phyloP scores from a whole-genome alignment of 2,888 invertebrate genomes.

The Sepiola atlantica region DNA sequence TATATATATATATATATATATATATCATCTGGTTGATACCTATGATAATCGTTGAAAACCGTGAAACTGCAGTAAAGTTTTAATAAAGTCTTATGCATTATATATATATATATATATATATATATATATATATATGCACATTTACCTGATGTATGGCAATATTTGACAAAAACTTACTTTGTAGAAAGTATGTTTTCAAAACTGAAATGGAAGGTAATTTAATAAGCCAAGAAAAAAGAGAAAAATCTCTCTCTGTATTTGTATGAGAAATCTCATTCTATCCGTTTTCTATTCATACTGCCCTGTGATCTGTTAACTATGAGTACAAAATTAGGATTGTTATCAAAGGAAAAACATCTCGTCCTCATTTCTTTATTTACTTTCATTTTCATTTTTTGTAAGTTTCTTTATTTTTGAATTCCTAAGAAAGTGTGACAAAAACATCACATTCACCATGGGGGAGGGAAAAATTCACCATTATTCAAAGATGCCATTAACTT shows the following conservation, averaged over 20 bases:
- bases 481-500: slow-evolving; percentile 32
- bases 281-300: neutral
- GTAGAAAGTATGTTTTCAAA: neutral
- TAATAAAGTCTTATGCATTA: neutral
- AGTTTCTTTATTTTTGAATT: neutral
- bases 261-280: neutral
- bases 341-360: neutral
- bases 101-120: neutral
- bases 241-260: neutral
- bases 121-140: neutral
- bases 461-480: neutral
- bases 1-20: neutral
- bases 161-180: neutral
- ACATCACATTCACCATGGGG: slow-evolving; percentile 32
- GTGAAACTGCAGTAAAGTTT: too few species aligned
- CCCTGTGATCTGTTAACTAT: neutral
- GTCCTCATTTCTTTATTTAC: neutral
- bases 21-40: neutral
- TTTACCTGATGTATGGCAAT: neutral
- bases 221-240: neutral
- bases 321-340: neutral
- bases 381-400: neutral
- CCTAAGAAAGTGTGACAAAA: neutral
- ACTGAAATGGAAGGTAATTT: neutral
- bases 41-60: neutral